Evolutionary conservation across 2,888 invertebrate genomes (phyloP), one percentile per base, ranked within the genome.

Genomic region (Amblyteles armatorius): DNA sequence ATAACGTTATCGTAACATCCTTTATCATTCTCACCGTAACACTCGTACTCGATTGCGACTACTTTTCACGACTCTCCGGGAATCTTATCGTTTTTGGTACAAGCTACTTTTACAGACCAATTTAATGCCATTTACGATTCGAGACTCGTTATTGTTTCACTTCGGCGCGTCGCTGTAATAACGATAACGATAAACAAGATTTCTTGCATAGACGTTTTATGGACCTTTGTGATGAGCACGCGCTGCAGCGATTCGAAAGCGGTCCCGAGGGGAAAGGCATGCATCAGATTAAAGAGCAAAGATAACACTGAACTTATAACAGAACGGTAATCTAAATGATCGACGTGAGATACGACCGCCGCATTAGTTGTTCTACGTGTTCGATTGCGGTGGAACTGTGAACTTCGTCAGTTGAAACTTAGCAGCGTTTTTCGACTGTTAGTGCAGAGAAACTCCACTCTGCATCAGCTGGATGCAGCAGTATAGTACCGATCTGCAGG

Each of bases 1-100:
- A 40, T 33, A 67, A 13, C 19, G 11, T 7, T 40, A 40, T 72
- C 22, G 29, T 0, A 57, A 72, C 57, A 13, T 19, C 40, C 22
- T 36, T 71, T 36, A 71, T 71, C 33, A 19, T 22, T 71, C 33
- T 71, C 71, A 13, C 13, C 52, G 33, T 69, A 69, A 69, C 50
- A 69, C 50, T 69, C 9, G n/a, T 9, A 69, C 50, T 69, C 33
- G 52, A 71, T 52, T 11, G 52, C 29, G 36, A 33, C 11, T 19
- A 19, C 19, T 63, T 29, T 71, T 71, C 36, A 33, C 33, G 19
- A 71, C 52, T 11, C 33, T 52, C 29, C 16, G 57, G 3, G 22
- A 57, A 69, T 52, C 33, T 33, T n/a, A 71, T 71, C 36, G 52
- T 19, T 19, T 52, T n/a, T 55, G 7, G 52, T 19, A 63, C 63